Percentiles rank a stretch among this genome's conserved stretches.
Evolutionary conservation across 2,888 invertebrate genomes (phyloP).

Genomic region (Protonemura montana): DNA sequence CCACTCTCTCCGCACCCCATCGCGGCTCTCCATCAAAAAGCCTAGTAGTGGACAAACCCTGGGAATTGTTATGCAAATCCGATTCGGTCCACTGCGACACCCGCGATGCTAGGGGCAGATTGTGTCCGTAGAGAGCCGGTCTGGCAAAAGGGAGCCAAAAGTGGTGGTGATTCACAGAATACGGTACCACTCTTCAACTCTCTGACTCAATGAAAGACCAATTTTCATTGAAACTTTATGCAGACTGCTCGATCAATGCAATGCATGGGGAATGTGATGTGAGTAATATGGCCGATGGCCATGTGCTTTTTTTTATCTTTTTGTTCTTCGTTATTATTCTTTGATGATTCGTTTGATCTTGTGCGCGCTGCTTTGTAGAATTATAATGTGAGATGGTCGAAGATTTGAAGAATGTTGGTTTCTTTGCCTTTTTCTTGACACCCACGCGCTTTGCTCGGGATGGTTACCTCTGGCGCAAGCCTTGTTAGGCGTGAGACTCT

Average conservation of each 20-base stretch:
- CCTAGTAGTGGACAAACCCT: neutral
- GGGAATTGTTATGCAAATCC: neutral
- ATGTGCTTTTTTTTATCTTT: neutral
- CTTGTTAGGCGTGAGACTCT: neutral
- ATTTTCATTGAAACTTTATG: neutral
- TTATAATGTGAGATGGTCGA: neutral
- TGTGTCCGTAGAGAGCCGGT: neutral
- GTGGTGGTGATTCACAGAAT: neutral
- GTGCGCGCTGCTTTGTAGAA: neutral
- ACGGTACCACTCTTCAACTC: neutral
- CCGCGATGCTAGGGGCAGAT: neutral
- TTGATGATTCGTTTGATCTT: neutral
- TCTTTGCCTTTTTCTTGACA: neutral
- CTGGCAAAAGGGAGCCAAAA: neutral
- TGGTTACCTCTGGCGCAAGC: neutral
- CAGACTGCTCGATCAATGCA: neutral
- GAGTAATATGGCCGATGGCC: neutral
- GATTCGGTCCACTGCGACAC: too few species aligned
- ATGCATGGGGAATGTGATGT: neutral
- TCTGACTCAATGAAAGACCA: neutral
- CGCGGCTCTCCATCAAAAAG: neutral
- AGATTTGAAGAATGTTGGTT: neutral
- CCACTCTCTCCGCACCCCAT: neutral
- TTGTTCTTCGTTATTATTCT: neutral
- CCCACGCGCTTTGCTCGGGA: neutral